A percentile compares a stretch with the other conserved stretches of the same genome.
These are phyloP conservation scores for Dendrocincla fuliginosa DNA, from an alignment of 2,797 vertebrate genomes.

Conservation along the genomic window DNA sequence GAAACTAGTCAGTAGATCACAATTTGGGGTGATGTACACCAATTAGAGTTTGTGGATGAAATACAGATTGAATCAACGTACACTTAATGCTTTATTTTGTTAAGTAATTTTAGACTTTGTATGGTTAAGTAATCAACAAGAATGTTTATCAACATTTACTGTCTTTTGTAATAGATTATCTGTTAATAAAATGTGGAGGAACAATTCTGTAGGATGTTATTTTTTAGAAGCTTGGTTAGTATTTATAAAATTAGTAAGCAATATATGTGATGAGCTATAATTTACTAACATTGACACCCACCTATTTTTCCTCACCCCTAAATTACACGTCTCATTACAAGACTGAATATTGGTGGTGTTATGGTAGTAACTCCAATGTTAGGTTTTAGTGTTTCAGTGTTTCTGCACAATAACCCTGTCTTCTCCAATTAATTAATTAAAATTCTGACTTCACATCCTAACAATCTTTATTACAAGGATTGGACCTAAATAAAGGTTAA, in stretches of 20 bases:
- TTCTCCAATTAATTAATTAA: not conserved
- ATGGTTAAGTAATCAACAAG: not conserved
- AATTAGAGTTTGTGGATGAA: not conserved
- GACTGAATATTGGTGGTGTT: not conserved
- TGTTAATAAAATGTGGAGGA: not conserved
- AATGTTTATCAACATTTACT: not conserved
- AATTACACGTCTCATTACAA: not conserved
- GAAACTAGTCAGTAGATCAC: not conserved
- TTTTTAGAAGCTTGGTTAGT: conserved; percentile 7
- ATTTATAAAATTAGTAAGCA: conserved; percentile 5
- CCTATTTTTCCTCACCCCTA: not conserved
- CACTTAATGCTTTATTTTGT: not conserved
- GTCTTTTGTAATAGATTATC: not conserved
- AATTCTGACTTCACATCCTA: not conserved
- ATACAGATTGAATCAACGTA: not conserved
- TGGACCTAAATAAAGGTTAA: not conserved
- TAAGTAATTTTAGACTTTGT: not conserved
- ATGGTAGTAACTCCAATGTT: not conserved
- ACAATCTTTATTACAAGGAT: not conserved
- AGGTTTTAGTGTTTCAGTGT: not conserved
- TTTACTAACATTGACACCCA: not conserved
- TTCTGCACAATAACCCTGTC: not conserved
- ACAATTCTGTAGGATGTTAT: not conserved
- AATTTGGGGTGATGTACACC: not conserved
- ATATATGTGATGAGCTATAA: not conserved